Conservation (phyloP, 2,888 invertebrate species). For the Sisyra terminalis region DNA sequence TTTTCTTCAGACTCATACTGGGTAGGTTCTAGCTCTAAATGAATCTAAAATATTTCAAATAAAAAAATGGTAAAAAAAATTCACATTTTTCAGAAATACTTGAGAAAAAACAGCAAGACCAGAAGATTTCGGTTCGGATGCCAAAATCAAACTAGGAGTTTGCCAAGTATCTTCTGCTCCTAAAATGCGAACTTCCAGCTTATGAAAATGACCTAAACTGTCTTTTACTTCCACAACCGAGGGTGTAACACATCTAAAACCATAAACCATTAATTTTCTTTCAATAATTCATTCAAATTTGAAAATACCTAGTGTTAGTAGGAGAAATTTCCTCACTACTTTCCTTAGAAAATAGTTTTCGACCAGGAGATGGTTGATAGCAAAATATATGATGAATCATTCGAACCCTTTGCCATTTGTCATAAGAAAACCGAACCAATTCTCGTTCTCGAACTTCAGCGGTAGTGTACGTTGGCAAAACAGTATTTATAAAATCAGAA, state of each 20-base stretch:
- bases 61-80: neutral
- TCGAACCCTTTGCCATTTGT: conserved; percentile 65
- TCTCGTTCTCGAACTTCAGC: conserved; percentile 76
- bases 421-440: conserved; percentile 67
- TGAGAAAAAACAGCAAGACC: conserved; percentile 71
- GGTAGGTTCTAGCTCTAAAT: conserved; percentile 61
- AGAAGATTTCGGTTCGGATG: conserved; percentile 40
- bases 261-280: neutral
- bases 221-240: conserved; percentile 25
- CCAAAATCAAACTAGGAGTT: conserved; percentile 63
- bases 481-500: conserved; percentile 60
- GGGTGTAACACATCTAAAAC: conserved; percentile 21
- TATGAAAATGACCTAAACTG: conserved; percentile 39
- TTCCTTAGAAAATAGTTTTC: conserved; percentile 65
- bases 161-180: conserved; percentile 80
- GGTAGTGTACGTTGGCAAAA: conserved; percentile 66
- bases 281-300: neutral
- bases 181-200: conserved; percentile 56
- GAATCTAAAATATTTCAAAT: conserved; percentile 37
- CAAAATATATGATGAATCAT: conserved; percentile 83
- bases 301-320: conserved; percentile 5
- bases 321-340: conserved; percentile 9
- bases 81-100: conserved; percentile 24
- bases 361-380: conserved; percentile 71
- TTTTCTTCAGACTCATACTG: conserved; percentile 44